These are phyloP conservation scores for Pinna nobilis DNA, from an alignment of 1,140 invertebrate genomes.

Conservation along the genomic window DNA sequence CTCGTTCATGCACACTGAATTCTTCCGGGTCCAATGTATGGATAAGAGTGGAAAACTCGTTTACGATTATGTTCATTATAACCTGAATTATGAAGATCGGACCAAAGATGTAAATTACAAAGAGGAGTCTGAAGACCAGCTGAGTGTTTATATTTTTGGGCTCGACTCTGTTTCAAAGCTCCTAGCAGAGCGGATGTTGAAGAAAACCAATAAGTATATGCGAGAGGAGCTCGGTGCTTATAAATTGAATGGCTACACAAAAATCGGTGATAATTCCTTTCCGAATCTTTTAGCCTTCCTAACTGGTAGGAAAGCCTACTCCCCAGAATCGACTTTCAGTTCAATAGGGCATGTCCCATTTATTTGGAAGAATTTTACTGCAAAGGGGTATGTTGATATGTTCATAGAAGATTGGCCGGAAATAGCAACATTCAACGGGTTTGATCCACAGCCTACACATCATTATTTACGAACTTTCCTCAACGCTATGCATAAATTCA, in stretches of 20 bases:
- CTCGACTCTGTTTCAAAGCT: slow-evolving; percentile 89
- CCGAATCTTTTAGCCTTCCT: slow-evolving; percentile 37
- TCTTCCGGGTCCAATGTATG: slow-evolving; percentile 72
- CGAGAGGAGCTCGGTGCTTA: slow-evolving; percentile 56
- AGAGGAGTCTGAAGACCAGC: slow-evolving; percentile 30
- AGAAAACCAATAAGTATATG: slow-evolving; percentile 80
- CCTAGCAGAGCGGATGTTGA: slow-evolving; percentile 89
- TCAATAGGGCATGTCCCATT: slow-evolving; percentile 68
- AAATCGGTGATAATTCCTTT: slow-evolving; percentile 54
- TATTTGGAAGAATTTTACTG: slow-evolving; percentile 76
- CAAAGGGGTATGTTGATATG: slow-evolving; percentile 74
- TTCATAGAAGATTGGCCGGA: slow-evolving; percentile 76
- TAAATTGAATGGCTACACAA: slow-evolving; percentile 68
- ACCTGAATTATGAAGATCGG: slow-evolving; percentile 24
- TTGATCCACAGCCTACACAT: slow-evolving; percentile 73
- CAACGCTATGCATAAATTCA: slow-evolving; percentile 62
- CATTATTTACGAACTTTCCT: slow-evolving; percentile 75
- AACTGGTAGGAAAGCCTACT: slow-evolving; percentile 18
- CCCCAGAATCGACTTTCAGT: not conserved
- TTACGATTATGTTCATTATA: slow-evolving; percentile 49
- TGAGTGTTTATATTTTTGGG: slow-evolving; percentile 84
- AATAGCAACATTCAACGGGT: slow-evolving; percentile 76
- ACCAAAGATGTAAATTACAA: slow-evolving; percentile 38
- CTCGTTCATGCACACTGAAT: slow-evolving; percentile 70
- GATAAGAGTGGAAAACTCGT: slow-evolving; percentile 60